Evolutionary conservation across 2,888 invertebrate species (phyloP).

Genomic region (Acrocyrtus sp.): DNA sequence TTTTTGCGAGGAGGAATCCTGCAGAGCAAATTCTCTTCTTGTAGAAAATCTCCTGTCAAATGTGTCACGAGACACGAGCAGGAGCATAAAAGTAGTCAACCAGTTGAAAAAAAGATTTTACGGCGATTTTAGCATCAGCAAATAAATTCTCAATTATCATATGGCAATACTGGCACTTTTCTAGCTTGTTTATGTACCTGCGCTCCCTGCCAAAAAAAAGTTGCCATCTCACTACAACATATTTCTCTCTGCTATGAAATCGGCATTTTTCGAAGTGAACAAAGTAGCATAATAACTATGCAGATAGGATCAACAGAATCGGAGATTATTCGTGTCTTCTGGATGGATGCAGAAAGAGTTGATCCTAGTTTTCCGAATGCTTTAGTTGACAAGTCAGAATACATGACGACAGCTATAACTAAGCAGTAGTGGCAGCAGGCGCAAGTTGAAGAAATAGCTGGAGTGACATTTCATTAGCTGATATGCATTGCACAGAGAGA

Average conservation of each 20-base stretch:
- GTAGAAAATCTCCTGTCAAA: not conserved
- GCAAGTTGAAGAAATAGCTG: not conserved
- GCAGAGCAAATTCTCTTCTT: not conserved
- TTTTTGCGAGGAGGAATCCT: not conserved
- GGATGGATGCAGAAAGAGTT: not conserved
- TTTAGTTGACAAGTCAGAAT: constrained; percentile 7
- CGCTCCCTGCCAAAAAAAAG: not conserved
- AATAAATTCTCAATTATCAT: no score
- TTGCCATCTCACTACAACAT: not conserved
- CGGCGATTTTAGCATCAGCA: no score
- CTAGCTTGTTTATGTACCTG: not conserved
- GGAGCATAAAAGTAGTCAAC: not conserved
- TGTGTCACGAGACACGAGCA: constrained; percentile 13
- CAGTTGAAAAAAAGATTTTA: not conserved
- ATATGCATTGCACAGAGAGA: no score
- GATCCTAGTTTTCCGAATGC: not conserved
- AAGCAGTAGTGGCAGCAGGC: no score
- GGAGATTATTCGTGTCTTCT: constrained; percentile 4
- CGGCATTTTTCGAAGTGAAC: not conserved
- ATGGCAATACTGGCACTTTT: no score
- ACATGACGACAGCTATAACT: constrained; percentile 10
- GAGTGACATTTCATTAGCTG: not conserved
- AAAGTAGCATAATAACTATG: not conserved
- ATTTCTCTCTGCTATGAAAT: not conserved
- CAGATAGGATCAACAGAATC: not conserved